phyloP scores from a whole-genome alignment of 2,888 invertebrate species.

The Archaeoteleia sp. region DNA sequence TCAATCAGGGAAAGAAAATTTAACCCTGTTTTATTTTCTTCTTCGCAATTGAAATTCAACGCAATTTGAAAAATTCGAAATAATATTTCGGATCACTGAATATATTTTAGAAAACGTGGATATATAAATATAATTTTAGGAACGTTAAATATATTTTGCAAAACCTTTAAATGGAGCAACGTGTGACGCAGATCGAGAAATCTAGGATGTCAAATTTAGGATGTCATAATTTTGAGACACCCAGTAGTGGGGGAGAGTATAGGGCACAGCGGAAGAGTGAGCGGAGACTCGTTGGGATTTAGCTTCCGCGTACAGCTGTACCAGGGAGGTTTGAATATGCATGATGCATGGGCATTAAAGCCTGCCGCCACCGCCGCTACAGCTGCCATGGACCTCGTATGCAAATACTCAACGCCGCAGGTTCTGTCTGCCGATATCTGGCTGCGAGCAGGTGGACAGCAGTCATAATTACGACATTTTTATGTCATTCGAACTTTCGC shows the following conservation, averaged over 20 bases:
- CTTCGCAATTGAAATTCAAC: too few relatives aligned
- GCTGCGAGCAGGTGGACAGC: conserved; percentile 54
- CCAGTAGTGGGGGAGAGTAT: conserved; percentile 24
- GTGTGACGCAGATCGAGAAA: conserved; percentile 33
- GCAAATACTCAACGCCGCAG: conserved; percentile 68
- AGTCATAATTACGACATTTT: conserved; percentile 64
- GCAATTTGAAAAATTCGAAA: too few relatives aligned
- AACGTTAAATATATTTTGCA: too few relatives aligned
- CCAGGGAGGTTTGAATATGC: conserved; percentile 73
- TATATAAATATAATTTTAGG: too few relatives aligned
- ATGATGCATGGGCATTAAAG: conserved; percentile 74
- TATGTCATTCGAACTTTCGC: conserved; percentile 34
- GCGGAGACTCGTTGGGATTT: conserved; percentile 70
- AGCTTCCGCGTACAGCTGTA: conserved; percentile 73
- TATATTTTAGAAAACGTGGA: too few relatives aligned
- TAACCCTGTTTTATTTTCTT: too few relatives aligned
- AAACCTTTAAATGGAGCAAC: too few relatives aligned
- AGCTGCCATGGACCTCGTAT: conserved; percentile 66
- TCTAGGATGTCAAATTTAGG: conserved; percentile 39
- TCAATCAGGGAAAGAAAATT: too few relatives aligned
- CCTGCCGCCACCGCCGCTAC: conserved; percentile 61
- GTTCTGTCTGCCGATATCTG: conserved; percentile 58
- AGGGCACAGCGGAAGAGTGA: conserved; percentile 31
- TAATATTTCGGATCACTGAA: too few relatives aligned
- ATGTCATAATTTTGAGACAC: conserved; percentile 27